Conservation (phyloP, 2,113 vertebrate species). For the Rhombomys opimus region DNA sequence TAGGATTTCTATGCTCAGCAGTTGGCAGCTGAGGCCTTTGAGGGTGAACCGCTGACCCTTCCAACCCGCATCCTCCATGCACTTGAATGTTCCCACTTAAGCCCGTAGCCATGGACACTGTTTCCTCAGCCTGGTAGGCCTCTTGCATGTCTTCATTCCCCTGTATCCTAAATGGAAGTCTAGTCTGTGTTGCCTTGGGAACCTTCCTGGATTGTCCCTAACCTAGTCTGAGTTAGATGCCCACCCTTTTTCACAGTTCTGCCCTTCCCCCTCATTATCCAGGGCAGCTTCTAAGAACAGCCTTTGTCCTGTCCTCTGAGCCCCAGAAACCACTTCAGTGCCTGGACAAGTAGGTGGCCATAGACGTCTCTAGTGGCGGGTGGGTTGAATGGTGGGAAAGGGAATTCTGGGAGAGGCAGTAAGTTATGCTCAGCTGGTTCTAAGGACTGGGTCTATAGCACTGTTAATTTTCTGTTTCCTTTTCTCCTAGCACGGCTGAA, state of each 20-base stretch:
- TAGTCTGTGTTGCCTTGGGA: not conserved
- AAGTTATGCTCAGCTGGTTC: constrained; percentile 65
- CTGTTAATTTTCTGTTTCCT: constrained; percentile 57
- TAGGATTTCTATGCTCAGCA: not conserved
- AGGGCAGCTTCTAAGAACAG: not conserved
- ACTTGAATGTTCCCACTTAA: not conserved
- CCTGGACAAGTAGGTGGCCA: not conserved
- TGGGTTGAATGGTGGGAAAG: not conserved
- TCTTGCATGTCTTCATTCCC: not conserved
- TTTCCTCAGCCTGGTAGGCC: not conserved
- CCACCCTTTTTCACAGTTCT: not conserved
- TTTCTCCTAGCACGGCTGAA: constrained; percentile 94
- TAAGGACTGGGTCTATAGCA: constrained; percentile 70
- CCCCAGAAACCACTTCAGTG: not conserved
- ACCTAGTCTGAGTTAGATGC: not conserved
- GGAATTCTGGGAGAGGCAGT: not conserved
- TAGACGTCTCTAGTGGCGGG: not conserved
- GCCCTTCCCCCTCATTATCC: not conserved
- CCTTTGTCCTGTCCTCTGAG: not conserved
- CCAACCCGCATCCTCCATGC: too few relatives aligned
- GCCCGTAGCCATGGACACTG: not conserved
- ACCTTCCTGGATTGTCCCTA: not conserved
- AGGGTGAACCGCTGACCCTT: not conserved
- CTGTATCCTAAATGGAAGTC: not conserved
- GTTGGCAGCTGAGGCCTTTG: not conserved